These are phyloP conservation scores for Dasyprocta punctata DNA, from an alignment of 2,113 vertebrate species.

Conservation along the genomic window DNA sequence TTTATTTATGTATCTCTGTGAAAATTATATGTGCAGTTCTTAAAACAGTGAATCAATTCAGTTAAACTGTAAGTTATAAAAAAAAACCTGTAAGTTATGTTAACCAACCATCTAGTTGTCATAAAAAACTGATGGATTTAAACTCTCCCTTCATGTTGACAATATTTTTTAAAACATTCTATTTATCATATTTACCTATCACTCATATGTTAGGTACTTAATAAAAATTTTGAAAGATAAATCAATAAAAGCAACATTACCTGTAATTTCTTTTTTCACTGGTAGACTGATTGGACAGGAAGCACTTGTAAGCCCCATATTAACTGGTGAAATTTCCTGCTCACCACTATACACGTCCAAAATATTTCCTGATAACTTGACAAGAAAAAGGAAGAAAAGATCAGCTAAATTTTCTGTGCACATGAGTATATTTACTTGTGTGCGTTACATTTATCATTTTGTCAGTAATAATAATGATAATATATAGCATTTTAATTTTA, in stretches of 20 bases:
- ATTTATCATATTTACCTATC: neutral
- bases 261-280: slow-evolving; percentile 95
- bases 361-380: slow-evolving; percentile 94
- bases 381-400: slow-evolving; percentile 54
- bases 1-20: neutral
- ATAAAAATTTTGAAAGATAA: neutral
- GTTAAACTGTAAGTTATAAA: neutral
- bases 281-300: slow-evolving; percentile 92
- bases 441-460: neutral
- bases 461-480: neutral
- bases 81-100: neutral
- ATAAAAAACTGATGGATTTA: neutral
- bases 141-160: neutral
- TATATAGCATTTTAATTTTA: slow-evolving; percentile 8
- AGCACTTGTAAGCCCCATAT: slow-evolving; percentile 91
- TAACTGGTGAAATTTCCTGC: slow-evolving; percentile 92
- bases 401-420: neutral
- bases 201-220: neutral
- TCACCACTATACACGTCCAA: slow-evolving; percentile 95
- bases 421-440: neutral
- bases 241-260: slow-evolving; percentile 83
- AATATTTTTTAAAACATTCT: neutral
- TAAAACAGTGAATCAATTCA: slow-evolving; percentile 16
- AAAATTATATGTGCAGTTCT: neutral
- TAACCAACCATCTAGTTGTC: neutral